Evolutionary conservation across 2,888 invertebrate genomes (phyloP).

Genomic region (Drosophila bunnanda): DNA sequence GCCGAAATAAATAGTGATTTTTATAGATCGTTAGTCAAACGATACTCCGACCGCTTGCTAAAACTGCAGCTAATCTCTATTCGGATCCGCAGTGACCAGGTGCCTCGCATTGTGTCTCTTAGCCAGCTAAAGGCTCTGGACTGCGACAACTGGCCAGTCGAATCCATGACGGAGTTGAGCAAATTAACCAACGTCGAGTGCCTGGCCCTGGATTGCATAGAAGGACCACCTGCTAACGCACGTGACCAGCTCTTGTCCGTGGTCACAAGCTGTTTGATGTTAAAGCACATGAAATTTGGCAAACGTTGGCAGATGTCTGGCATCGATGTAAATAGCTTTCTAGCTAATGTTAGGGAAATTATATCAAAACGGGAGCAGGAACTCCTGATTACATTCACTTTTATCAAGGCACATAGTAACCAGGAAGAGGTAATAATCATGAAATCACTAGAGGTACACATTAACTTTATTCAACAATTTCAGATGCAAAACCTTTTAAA

Average conservation of each 20-base stretch:
- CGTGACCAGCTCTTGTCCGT: constrained; percentile 40
- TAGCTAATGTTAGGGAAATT: constrained; percentile 10
- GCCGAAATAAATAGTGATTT: constrained; percentile 38
- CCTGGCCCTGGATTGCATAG: constrained; percentile 44
- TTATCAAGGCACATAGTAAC: constrained; percentile 5
- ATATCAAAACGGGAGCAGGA: constrained; percentile 13
- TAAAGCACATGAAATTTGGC: constrained; percentile 55
- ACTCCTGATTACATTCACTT: constrained; percentile 43
- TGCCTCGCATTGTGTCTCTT: constrained; percentile 42
- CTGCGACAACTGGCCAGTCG: constrained; percentile 52
- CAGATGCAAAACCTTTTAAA: not conserved
- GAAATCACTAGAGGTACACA: not conserved
- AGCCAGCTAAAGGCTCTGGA: constrained; percentile 40
- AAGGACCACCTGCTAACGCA: constrained; percentile 4
- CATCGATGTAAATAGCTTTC: constrained; percentile 30
- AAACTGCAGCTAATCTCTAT: constrained; percentile 47
- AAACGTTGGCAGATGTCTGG: constrained; percentile 37
- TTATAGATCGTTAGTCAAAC: constrained; percentile 35
- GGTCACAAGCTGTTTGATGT: constrained; percentile 36
- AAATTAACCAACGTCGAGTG: constrained; percentile 52
- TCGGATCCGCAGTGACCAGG: constrained; percentile 39
- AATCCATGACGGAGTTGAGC: constrained; percentile 28
- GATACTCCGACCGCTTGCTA: constrained; percentile 48
- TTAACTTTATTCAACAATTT: not conserved
- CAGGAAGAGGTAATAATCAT: constrained; percentile 40